phyloP scores from a whole-genome alignment of 2,888 invertebrate genomes.

The Andrena camellia region DNA sequence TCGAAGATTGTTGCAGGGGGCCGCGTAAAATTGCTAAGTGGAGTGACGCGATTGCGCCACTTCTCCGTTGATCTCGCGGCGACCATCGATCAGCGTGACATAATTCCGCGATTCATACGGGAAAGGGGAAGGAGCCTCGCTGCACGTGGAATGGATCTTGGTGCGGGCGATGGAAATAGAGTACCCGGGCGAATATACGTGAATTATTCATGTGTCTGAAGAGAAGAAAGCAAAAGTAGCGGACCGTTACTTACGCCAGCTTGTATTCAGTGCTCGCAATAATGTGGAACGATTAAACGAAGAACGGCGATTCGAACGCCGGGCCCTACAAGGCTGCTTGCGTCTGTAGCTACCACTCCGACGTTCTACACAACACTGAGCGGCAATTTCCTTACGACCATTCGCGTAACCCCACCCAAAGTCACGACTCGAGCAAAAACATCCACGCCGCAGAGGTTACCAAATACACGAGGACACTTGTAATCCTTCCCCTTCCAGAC shows the following conservation, averaged over 20 bases:
- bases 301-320: neutral
- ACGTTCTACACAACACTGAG: neutral
- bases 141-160: neutral
- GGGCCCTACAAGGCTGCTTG: neutral
- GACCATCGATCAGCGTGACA: slow-evolving; percentile 21
- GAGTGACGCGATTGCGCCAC: slow-evolving; percentile 50
- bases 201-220: no score
- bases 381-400: neutral
- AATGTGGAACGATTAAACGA: neutral
- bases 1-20: slow-evolving; percentile 49
- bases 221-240: no score
- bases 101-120: neutral
- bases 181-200: no score
- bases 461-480: neutral
- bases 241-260: no score
- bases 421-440: neutral
- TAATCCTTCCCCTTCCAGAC: neutral
- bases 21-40: slow-evolving; percentile 56
- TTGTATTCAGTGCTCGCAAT: no score
- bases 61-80: slow-evolving; percentile 16
- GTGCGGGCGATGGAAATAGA: neutral
- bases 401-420: neutral
- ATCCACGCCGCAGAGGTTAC: neutral
- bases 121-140: neutral
- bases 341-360: neutral